Evolutionary conservation across 53 echinoderm and acorn worm genomes (phyloP), one percentile per base, ranked within the genome.

Genomic region (Glandiceps talaboti): DNA sequence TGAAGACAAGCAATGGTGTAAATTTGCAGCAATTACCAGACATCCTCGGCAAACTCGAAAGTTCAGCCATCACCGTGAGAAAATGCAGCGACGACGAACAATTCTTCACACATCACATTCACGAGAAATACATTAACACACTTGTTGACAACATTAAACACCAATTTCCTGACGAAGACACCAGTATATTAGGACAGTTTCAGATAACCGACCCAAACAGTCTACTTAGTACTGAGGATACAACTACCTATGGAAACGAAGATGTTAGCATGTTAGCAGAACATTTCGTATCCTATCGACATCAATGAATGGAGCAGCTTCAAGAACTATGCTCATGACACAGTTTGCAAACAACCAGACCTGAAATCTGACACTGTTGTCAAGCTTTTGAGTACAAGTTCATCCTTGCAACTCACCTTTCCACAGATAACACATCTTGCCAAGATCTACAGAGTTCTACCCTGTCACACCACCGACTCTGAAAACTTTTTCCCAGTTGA

Each of bases 391-490:
- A 31, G 79, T 27, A 78, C 14, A 31, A 78, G 31, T 1, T 25
- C 20, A 6, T 14, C 32, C 6, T 25, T 32, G 25, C 79, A 32
- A 0, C 27, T 27, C 20, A 27, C 31, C 27, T 78, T 31, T 31
- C 79, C 79, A 1, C 27, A 31, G 26, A 32, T 78, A 1, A 32
- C 27, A 0, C 1, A 78, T 31, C 79, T 78, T 1, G 79, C 79
- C n/a, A 78, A 1, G 32, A 78, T 78, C 31, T 78, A 78, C 26
- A 30, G 79, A 6, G 32, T 27, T 6, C 26, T 78, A 6, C 79
- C 79, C 1, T 78, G 79, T 32, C 79, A 78, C 32, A 78, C 79
- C n/a, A 32, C 79, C 1, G 79, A 78, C 32, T 78, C 79, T 1
- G 79, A 78, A 32, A 27, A 78, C 79, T 32, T 78, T 78, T 32